phyloP scores from a whole-genome alignment of 1,140 invertebrate species.

The Philotrypesis tridentata region DNA sequence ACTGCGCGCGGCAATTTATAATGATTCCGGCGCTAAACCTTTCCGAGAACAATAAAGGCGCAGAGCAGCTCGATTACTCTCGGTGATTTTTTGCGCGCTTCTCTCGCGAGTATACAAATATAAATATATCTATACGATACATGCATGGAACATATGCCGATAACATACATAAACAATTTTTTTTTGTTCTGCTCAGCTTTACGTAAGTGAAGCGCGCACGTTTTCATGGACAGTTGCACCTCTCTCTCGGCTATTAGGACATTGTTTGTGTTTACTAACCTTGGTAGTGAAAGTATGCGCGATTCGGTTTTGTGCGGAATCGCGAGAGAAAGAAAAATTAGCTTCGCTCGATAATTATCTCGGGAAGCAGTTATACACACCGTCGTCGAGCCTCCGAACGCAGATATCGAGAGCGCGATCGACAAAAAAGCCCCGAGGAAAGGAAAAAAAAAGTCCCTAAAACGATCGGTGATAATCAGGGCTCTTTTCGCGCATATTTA shows the following conservation, averaged over 20 bases:
- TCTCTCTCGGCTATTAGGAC: no score
- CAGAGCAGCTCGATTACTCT: no score
- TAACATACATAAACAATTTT: not conserved
- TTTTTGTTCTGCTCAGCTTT: no score
- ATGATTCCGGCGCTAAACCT: conserved; percentile 28
- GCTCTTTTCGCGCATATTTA: not conserved
- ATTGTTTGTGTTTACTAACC: not conserved
- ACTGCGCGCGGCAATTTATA: no score
- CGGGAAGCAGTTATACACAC: not conserved
- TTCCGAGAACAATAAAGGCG: conserved; percentile 18
- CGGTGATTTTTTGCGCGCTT: not conserved
- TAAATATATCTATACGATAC: no score
- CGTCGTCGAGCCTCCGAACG: not conserved
- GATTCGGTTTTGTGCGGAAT: not conserved
- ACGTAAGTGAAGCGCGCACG: not conserved
- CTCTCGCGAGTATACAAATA: no score
- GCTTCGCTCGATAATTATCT: not conserved
- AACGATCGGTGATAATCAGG: not conserved
- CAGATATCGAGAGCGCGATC: not conserved
- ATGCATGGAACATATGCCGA: not conserved
- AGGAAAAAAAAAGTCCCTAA: not conserved
- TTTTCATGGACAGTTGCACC: no score
- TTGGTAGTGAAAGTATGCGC: not conserved
- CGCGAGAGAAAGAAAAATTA: not conserved
- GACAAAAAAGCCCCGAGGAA: not conserved